Conservation (phyloP, 2,888 invertebrate genomes). For the Brachycybe producta region DNA sequence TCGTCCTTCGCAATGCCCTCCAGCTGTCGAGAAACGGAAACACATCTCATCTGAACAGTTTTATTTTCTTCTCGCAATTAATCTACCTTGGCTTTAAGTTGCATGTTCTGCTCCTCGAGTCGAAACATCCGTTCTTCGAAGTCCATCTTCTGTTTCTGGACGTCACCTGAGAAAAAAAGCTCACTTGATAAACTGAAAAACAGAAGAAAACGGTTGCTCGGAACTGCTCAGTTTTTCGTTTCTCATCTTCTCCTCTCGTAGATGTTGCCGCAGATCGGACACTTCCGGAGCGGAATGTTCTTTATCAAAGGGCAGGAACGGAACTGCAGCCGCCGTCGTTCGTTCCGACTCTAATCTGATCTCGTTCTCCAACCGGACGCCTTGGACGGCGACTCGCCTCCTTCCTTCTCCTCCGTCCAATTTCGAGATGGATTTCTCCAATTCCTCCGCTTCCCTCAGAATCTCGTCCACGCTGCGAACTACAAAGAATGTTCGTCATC, state of each 20-base stretch:
- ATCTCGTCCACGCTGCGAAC: slow-evolving; percentile 1
- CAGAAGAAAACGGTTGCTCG: not conserved
- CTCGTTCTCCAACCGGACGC: too few relatives aligned
- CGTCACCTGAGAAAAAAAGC: slow-evolving; percentile 1
- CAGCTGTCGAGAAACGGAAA: not conserved
- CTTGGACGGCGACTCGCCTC: not conserved
- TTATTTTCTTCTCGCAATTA: not conserved
- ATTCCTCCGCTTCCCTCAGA: slow-evolving; percentile 4
- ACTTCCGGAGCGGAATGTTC: not conserved
- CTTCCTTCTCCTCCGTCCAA: not conserved
- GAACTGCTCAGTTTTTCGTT: slow-evolving; percentile 1
- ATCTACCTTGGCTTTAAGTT: not conserved
- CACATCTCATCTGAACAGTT: not conserved
- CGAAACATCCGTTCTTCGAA: slow-evolving; percentile 3
- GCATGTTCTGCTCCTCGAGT: slow-evolving; percentile 5
- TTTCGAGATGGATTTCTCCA: not conserved
- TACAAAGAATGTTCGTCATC: too few relatives aligned
- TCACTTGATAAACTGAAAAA: not conserved
- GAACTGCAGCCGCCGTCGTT: too few relatives aligned
- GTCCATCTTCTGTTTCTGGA: not conserved
- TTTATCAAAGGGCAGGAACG: too few relatives aligned
- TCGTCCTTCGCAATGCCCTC: not conserved
- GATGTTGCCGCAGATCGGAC: not conserved
- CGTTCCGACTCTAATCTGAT: too few relatives aligned
- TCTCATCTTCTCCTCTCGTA: not conserved